Conservation (phyloP, 1,140 invertebrate species). For the Ridgeia piscesae region DNA sequence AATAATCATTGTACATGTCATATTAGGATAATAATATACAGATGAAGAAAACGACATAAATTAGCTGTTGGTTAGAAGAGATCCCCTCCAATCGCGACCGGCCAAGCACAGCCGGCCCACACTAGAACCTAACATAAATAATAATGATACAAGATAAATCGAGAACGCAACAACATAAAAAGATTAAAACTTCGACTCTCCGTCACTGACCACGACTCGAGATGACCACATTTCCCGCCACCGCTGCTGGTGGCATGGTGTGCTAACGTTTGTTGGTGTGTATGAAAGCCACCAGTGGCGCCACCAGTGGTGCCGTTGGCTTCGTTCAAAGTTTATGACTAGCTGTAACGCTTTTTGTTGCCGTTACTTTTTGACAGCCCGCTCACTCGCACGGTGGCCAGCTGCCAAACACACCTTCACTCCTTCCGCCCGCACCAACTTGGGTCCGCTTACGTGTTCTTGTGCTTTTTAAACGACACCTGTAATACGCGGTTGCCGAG, state of each 20-base stretch:
- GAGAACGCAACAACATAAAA: slow-evolving; percentile 18
- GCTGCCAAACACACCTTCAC: background rate
- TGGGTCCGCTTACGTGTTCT: slow-evolving; percentile 18
- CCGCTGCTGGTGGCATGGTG: background rate
- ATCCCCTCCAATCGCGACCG: background rate
- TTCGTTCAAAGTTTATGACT: slow-evolving; percentile 12
- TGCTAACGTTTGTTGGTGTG: background rate
- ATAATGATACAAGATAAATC: slow-evolving; percentile 7
- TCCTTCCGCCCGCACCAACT: background rate
- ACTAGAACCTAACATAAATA: slow-evolving; percentile 20
- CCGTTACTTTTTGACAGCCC: background rate
- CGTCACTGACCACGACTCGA: background rate
- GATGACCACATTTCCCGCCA: background rate
- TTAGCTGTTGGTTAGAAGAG: slow-evolving; percentile 1
- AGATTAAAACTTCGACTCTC: background rate
- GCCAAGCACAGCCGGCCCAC: background rate
- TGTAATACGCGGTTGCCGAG: slow-evolving; percentile 96
- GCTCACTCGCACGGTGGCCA: background rate
- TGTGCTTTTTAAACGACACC: slow-evolving; percentile 79
- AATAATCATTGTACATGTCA: background rate
- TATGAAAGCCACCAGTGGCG: background rate
- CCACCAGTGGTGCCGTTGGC: background rate
- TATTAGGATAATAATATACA: slow-evolving; percentile 2
- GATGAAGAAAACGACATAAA: background rate
- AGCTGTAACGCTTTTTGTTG: background rate